phyloP scores from a whole-genome alignment of 2,797 vertebrate species.

The Acipenser ruthenus region DNA sequence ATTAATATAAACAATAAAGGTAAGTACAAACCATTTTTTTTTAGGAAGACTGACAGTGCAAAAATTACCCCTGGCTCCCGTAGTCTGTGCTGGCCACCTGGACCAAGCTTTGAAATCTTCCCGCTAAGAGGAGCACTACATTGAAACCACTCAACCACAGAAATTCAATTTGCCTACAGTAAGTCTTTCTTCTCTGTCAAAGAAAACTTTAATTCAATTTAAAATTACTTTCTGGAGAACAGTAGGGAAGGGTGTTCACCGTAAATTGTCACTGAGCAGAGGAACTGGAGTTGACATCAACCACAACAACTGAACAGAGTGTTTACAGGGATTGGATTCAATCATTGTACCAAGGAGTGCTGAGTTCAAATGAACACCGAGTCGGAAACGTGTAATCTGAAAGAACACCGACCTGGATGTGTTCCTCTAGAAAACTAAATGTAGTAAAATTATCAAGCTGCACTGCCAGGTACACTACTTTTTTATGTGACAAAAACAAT shows the following conservation, averaged over 20 bases:
- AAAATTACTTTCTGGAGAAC: conserved; percentile 40
- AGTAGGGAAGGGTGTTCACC: background rate
- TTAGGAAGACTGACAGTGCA: background rate
- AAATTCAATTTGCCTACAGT: conserved; percentile 76
- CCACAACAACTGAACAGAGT: background rate
- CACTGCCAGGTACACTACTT: too few species aligned
- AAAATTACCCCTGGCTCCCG: background rate
- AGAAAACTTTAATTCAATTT: conserved; percentile 55
- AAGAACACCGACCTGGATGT: too few species aligned
- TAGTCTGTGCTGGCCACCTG: background rate
- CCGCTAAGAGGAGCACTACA: conserved; percentile 44
- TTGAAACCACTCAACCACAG: conserved; percentile 59
- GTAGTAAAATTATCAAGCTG: too few species aligned
- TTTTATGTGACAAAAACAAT: too few species aligned
- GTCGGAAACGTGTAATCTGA: too few species aligned
- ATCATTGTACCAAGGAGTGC: background rate
- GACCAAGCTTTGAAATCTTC: conserved; percentile 35
- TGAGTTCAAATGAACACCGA: too few species aligned
- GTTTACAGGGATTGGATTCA: background rate
- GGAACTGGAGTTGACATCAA: background rate
- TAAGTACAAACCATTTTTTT: background rate
- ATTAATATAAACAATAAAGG: too few species aligned
- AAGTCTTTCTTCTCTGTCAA: conserved; percentile 57
- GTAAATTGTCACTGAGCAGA: background rate
- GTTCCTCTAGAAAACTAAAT: too few species aligned